Conservation (phyloP, 2,888 invertebrate species). For the Stenodema calcarata region DNA sequence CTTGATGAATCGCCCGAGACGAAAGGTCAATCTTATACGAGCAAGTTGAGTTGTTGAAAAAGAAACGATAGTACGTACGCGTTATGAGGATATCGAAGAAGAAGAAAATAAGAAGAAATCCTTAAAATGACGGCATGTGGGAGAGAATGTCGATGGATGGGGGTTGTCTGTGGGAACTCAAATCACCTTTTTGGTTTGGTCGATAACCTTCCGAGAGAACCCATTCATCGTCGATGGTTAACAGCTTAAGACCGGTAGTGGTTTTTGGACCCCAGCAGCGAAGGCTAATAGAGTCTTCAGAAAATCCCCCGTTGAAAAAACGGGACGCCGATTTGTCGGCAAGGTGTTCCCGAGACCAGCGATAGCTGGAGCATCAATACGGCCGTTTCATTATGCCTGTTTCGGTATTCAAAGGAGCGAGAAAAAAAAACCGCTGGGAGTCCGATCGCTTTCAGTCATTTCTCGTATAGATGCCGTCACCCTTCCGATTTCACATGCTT, state of each 20-base stretch:
- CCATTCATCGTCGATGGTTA: not conserved
- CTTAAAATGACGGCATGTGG: not conserved
- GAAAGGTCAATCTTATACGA: constrained; percentile 16
- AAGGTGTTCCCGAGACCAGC: not conserved
- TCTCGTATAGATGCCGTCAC: not conserved
- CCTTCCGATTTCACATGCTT: not conserved
- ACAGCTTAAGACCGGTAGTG: constrained; percentile 17
- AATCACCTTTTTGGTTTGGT: constrained; percentile 21
- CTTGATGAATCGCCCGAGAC: not conserved
- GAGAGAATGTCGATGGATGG: not conserved
- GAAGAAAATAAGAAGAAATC: not conserved
- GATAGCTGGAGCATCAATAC: constrained; percentile 16
- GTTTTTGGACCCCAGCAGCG: constrained; percentile 9
- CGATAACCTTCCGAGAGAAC: not conserved
- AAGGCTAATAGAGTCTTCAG: constrained; percentile 16
- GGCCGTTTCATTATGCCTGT: not conserved
- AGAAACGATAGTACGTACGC: not conserved
- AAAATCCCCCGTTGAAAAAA: constrained; percentile 1
- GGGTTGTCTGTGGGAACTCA: constrained; percentile 15
- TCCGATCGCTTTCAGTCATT: not conserved
- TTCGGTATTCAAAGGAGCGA: not conserved
- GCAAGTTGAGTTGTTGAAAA: constrained; percentile 19
- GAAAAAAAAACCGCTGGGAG: not conserved
- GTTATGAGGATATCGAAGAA: not conserved
- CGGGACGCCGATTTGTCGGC: constrained; percentile 13